A percentile compares a stretch with the other conserved stretches of the same genome.
Evolutionary conservation across 1,140 invertebrate genomes (phyloP).

Genomic region (Drosophila paulistorum): DNA sequence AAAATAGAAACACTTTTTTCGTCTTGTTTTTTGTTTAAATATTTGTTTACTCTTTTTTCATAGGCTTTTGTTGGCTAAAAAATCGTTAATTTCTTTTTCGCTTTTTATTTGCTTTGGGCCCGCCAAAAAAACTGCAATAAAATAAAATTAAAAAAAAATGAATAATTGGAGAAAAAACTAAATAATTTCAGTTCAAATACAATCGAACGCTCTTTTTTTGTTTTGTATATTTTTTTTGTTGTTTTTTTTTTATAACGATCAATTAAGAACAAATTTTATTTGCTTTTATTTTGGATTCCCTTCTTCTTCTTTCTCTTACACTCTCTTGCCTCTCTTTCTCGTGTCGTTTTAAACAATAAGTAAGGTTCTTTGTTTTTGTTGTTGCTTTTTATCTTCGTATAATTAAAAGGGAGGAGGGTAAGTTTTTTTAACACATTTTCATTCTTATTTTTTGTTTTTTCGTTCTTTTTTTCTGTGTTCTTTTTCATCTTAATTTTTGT

Average conservation of each 20-base stretch:
- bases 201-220: conserved; percentile 26
- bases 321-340: conserved; percentile 6
- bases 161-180: conserved; percentile 26
- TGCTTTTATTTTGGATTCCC: conserved; percentile 40
- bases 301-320: conserved; percentile 27
- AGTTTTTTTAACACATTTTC: conserved; percentile 13
- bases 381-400: conserved; percentile 50
- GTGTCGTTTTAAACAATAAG: conserved; percentile 13
- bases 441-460: neutral
- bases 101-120: conserved; percentile 26
- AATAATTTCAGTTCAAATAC: conserved; percentile 34
- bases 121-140: neutral
- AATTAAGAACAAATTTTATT: conserved; percentile 72
- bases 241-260: conserved; percentile 19
- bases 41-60: conserved; percentile 29
- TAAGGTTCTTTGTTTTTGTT: conserved; percentile 28
- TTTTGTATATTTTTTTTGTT: neutral
- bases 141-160: neutral
- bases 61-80: conserved; percentile 46
- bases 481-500: conserved; percentile 13
- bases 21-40: conserved; percentile 29
- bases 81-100: conserved; percentile 35
- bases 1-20: conserved; percentile 69
- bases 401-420: conserved; percentile 39
- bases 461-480: conserved; percentile 26